Evolutionary conservation across 2,888 invertebrate species (phyloP).

Genomic region (Ophraella communa): DNA sequence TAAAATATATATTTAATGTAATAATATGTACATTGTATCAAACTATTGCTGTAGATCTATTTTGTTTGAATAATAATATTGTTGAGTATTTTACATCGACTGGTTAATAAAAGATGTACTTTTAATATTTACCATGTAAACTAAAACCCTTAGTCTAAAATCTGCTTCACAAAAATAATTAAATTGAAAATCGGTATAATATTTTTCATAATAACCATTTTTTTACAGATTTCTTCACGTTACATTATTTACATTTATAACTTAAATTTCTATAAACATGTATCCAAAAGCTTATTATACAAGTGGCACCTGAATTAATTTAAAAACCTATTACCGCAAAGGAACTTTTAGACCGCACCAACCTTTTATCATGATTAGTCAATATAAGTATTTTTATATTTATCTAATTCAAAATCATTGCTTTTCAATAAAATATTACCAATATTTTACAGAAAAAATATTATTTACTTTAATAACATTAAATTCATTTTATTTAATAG

Average conservation of each 20-base stretch:
- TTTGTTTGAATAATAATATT: neutral
- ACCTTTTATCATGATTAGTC: neutral
- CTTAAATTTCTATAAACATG: neutral
- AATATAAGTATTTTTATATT: neutral
- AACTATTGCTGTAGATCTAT: neutral
- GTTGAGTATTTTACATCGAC: conserved; percentile 18
- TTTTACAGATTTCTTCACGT: neutral
- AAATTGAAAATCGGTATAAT: too few relatives aligned
- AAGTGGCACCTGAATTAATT: conserved; percentile 21
- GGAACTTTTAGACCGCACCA: conserved; percentile 8
- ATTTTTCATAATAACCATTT: too few relatives aligned
- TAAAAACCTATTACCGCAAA: conserved; percentile 3
- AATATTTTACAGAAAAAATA: too few relatives aligned
- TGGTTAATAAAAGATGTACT: neutral
- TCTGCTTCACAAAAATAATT: neutral
- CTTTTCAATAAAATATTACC: too few relatives aligned
- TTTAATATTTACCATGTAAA: neutral
- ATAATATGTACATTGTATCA: conserved; percentile 19
- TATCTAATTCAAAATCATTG: too few relatives aligned
- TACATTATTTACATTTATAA: neutral
- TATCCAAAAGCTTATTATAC: conserved; percentile 10
- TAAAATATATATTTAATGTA: conserved; percentile 14
- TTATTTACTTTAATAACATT: too few relatives aligned
- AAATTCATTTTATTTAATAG: too few relatives aligned
- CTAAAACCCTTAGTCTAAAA: neutral